Conservation (phyloP, 2,113 vertebrate genomes). For the Delphinus delphis region DNA sequence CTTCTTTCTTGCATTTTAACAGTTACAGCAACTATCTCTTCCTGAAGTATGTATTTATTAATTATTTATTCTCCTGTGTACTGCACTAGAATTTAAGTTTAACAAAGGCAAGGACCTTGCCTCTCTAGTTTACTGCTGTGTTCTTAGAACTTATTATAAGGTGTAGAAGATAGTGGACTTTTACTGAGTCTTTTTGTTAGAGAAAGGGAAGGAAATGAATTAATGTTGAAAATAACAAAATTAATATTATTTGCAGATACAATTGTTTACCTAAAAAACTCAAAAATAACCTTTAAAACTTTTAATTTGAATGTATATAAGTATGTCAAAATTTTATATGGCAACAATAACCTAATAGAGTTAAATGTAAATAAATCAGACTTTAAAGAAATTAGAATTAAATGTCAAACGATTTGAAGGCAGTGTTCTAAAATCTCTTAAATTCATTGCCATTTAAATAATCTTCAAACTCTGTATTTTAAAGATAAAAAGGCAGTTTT, state of each 20-base stretch:
- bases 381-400: not conserved
- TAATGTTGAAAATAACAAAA: not conserved
- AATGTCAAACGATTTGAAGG: not conserved
- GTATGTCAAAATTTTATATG: not conserved
- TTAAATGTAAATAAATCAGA: constrained; percentile 23
- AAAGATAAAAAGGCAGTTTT: not conserved
- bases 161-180: not conserved
- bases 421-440: not conserved
- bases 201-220: not conserved
- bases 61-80: not conserved
- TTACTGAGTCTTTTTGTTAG: constrained; percentile 7
- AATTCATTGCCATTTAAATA: not conserved
- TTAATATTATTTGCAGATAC: not conserved
- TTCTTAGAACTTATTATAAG: not conserved
- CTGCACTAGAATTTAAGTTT: not conserved
- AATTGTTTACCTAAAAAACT: not conserved
- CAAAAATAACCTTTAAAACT: not conserved
- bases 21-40: not conserved
- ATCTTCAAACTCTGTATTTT: constrained; percentile 3
- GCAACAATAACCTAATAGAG: not conserved
- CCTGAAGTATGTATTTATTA: not conserved
- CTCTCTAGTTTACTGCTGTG: not conserved
- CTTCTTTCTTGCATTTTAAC: not conserved
- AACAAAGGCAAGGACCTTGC: not conserved
- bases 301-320: not conserved